A percentile compares a stretch with the other conserved stretches of the same genome.
Evolutionary conservation across 2,797 vertebrate genomes (phyloP).

Genomic region (Salmo trutta): DNA sequence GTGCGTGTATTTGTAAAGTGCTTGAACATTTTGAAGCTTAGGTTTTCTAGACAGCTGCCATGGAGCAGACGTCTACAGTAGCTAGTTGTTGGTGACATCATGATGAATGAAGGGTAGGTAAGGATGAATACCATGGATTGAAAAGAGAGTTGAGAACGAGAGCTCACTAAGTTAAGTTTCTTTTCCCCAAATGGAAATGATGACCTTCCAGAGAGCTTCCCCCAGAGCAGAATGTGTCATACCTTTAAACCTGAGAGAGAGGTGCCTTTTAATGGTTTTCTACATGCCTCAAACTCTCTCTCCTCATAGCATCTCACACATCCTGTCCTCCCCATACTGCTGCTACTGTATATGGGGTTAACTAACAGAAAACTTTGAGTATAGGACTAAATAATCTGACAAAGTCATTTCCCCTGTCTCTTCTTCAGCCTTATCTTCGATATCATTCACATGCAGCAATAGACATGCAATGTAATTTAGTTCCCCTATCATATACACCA

Average conservation of each 20-base stretch:
- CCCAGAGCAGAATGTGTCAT: slow-evolving; percentile 45
- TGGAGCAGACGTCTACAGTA: not conserved
- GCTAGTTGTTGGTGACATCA: not conserved
- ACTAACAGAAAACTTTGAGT: not conserved
- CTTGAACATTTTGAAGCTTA: no score
- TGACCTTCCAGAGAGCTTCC: slow-evolving; percentile 43
- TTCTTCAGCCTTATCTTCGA: not conserved
- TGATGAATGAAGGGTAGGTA: not conserved
- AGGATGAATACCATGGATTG: not conserved
- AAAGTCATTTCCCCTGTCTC: not conserved
- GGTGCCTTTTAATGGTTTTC: slow-evolving; percentile 37
- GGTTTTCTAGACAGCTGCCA: not conserved
- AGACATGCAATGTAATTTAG: not conserved
- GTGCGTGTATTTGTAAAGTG: not conserved
- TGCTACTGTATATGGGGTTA: not conserved
- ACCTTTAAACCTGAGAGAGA: not conserved
- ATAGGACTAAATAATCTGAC: not conserved
- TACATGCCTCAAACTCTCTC: slow-evolving; percentile 40
- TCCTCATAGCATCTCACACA: slow-evolving; percentile 8
- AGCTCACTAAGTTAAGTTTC: slow-evolving; percentile 31
- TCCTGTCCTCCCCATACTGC: not conserved
- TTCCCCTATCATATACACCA: not conserved
- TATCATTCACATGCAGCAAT: not conserved
- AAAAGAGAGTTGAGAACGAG: slow-evolving; percentile 32
- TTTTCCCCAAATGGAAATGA: slow-evolving; percentile 26